Evolutionary conservation across 1,140 invertebrate species (phyloP), one percentile per base, ranked within the genome.

Genomic region (Drosophila tristis): DNA sequence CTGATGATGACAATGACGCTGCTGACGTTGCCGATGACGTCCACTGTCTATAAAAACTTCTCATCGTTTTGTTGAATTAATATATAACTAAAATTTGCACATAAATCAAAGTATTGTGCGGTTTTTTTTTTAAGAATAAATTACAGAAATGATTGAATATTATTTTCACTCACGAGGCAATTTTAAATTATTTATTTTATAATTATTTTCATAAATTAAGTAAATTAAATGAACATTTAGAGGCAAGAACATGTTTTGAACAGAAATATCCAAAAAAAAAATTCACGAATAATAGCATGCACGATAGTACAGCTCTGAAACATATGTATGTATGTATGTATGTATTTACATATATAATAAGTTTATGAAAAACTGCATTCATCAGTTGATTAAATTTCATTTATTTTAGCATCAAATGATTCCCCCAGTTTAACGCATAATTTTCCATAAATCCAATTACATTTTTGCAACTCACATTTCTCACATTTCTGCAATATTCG

Each of bases 1-100:
- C 70, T 25, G 67, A 80, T 67, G 70, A 78, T 62, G 59, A 64
- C 60, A 77, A 81, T 42, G 59, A 68, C 51, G 66, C 31, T 55
- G 62, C 65, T 65, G 65, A 54, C 51, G 51, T 15, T 42, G 16
- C 51, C n/a, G 45, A 15, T 9, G 50, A 60, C 59, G 35, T 43
- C 71, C 35, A 23, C 44, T 25, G 42, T 57, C 44, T 55, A 43
- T 50, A 31, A 53, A 25, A 15, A 53, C 26, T 20, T 5, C 20
- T 45, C 57, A 58, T 58, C 42, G 45, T 57, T 71, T 65, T 53
- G 48, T 65, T 64, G 53, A 49, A 59, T 55, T 63, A 63, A 71
- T 59, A 64, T 59, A 64, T 20, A 61, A 63, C 44, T n/a, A 53
- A 70, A 48, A 44, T 20, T 31, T n/a, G 26, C 35, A 31, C 15